Evolutionary conservation across 2,888 invertebrate genomes (phyloP).

Genomic region (Celastrina argiolus): DNA sequence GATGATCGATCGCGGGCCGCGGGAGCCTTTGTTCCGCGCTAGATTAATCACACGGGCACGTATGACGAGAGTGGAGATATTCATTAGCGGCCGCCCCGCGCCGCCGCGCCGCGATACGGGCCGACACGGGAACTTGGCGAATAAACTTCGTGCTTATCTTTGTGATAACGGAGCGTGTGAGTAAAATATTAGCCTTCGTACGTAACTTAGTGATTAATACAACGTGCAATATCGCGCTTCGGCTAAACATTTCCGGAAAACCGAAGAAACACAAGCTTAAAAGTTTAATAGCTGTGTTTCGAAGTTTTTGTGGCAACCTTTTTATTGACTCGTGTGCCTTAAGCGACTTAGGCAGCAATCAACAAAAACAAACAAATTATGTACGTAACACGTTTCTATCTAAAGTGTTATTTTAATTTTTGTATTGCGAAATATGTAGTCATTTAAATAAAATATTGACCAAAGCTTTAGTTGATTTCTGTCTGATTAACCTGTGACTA

Average conservation of each 20-base stretch:
- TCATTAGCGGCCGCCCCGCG: slow-evolving; percentile 47
- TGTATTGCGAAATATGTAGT: too few species aligned
- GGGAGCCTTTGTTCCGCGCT: slow-evolving; percentile 66
- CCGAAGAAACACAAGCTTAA: not conserved
- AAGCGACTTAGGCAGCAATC: too few species aligned
- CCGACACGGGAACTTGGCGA: slow-evolving; percentile 27
- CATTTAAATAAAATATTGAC: too few species aligned
- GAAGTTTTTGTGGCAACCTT: not conserved
- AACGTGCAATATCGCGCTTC: not conserved
- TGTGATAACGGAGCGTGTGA: slow-evolving; percentile 9
- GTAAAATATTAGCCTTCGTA: slow-evolving; percentile 10
- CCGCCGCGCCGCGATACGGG: slow-evolving; percentile 33
- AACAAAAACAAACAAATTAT: too few species aligned
- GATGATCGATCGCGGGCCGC: slow-evolving; percentile 71
- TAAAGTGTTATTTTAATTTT: too few species aligned
- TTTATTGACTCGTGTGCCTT: not conserved
- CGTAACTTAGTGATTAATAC: slow-evolving; percentile 1
- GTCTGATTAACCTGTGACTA: not conserved
- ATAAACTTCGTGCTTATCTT: slow-evolving; percentile 25
- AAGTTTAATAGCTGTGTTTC: not conserved
- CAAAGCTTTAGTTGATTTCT: too few species aligned
- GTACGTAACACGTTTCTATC: too few species aligned
- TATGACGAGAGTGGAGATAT: slow-evolving; percentile 65
- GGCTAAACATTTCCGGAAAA: not conserved
- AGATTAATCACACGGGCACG: slow-evolving; percentile 68